Percentiles rank a stretch among this genome's conserved stretches.
Evolutionary conservation across 2,113 vertebrate genomes (phyloP).

Genomic region (Chamaea fasciata): DNA sequence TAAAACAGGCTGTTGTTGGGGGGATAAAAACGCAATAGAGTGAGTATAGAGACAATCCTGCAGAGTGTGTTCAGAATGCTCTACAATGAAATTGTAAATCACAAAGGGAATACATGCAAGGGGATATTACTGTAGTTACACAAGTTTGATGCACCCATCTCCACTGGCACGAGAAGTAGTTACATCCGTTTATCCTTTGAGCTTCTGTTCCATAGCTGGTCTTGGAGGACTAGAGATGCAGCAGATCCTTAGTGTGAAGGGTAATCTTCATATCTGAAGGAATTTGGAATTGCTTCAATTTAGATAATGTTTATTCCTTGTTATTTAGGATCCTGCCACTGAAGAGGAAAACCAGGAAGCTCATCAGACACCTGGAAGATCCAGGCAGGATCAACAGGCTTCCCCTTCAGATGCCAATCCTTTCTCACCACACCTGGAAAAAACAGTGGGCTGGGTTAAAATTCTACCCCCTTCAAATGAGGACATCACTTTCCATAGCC

Average conservation of each 20-base stretch:
- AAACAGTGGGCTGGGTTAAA: slow-evolving; percentile 30
- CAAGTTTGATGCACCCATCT: neutral
- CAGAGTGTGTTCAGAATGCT: neutral
- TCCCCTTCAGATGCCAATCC: neutral
- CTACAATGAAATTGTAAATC: neutral
- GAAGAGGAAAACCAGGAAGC: neutral
- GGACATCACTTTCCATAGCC: neutral
- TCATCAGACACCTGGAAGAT: neutral
- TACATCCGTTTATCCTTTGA: neutral
- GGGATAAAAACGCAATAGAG: neutral
- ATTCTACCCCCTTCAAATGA: slow-evolving; percentile 5
- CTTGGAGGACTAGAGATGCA: neutral
- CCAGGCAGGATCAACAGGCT: neutral
- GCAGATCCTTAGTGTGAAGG: neutral
- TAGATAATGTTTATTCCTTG: neutral
- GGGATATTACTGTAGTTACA: neutral
- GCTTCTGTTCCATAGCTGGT: neutral
- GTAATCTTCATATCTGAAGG: neutral
- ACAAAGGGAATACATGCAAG: neutral
- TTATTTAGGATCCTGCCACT: neutral
- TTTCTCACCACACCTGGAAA: neutral
- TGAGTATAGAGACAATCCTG: neutral
- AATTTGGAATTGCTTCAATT: neutral
- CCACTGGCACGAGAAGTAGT: neutral
- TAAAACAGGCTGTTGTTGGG: neutral